A percentile compares a stretch with the other conserved stretches of the same genome.
These are phyloP conservation scores for Maniola jurtina DNA, from an alignment of 1,140 invertebrate genomes.

Conservation along the genomic window DNA sequence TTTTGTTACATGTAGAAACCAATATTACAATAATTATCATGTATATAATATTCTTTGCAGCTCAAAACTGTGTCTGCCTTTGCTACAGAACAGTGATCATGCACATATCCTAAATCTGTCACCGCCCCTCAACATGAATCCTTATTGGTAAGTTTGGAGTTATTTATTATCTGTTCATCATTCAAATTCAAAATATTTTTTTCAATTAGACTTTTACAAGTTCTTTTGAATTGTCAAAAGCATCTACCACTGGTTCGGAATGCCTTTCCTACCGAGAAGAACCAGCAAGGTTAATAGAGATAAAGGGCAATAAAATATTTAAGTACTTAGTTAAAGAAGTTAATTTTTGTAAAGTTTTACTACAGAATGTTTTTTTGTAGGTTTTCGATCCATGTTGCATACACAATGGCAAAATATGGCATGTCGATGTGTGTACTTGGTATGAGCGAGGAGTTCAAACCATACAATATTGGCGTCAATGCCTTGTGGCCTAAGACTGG, in stretches of 20 bases:
- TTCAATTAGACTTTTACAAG: too few relatives aligned
- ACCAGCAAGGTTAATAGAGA: too few relatives aligned
- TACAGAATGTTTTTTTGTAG: slow-evolving; percentile 37
- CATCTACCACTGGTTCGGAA: too few relatives aligned
- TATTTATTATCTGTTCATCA: too few relatives aligned
- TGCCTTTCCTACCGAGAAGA: too few relatives aligned
- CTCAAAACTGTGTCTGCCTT: slow-evolving; percentile 94
- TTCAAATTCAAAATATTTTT: too few relatives aligned
- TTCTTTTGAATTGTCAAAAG: too few relatives aligned
- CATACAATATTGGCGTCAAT: slow-evolving; percentile 94
- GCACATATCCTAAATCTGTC: slow-evolving; percentile 98
- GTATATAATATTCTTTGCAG: slow-evolving; percentile 72
- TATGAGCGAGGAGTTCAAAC: slow-evolving; percentile 95
- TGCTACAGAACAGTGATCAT: slow-evolving; percentile 93
- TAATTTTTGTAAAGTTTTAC: too few relatives aligned
- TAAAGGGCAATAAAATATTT: too few relatives aligned
- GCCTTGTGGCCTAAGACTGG: slow-evolving; percentile 97
- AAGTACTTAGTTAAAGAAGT: too few relatives aligned
- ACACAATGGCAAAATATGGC: slow-evolving; percentile 99
- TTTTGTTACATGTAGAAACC: too few relatives aligned
- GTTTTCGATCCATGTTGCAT: slow-evolving; percentile 95
- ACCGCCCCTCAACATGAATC: slow-evolving; percentile 94
- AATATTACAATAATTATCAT: too few relatives aligned
- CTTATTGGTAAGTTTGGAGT: slow-evolving; percentile 83
- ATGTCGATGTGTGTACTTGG: slow-evolving; percentile 99